A percentile compares a stretch with the other conserved stretches of the same genome.
Evolutionary conservation across 2,888 invertebrate species (phyloP).

Genomic region (Hypomecis atomaria): DNA sequence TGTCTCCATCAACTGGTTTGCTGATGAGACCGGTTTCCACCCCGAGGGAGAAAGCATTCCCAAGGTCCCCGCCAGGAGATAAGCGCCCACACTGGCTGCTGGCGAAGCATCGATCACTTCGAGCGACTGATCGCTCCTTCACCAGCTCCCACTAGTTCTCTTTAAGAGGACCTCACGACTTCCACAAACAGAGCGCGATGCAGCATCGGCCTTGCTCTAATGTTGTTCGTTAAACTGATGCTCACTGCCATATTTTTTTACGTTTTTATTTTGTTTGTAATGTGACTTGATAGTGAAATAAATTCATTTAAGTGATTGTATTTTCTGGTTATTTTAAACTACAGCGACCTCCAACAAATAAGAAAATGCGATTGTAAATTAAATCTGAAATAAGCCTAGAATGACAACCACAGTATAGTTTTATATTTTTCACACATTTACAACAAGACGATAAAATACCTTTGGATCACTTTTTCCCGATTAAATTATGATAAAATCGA

Average conservation of each 20-base stretch:
- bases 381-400: too few species aligned
- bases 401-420: too few species aligned
- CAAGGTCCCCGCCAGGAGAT: conserved; percentile 66
- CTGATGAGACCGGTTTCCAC: conserved; percentile 87
- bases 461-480: too few species aligned
- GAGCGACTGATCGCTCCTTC: conserved; percentile 27
- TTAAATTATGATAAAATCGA: too few species aligned
- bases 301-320: conserved; percentile 18
- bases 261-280: conserved; percentile 57
- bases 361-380: too few species aligned
- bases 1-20: conserved; percentile 81
- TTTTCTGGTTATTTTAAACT: conserved; percentile 3
- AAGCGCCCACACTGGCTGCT: conserved; percentile 33
- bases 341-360: too few species aligned
- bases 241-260: conserved; percentile 69
- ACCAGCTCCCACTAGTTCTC: conserved; percentile 1
- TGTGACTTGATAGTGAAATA: conserved; percentile 46
- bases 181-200: conserved; percentile 16
- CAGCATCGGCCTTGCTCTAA: conserved; percentile 26
- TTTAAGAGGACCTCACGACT: conserved; percentile 5
- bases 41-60: conserved; percentile 87
- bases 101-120: conserved; percentile 37
- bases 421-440: too few species aligned
- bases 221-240: conserved; percentile 51
- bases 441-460: too few species aligned